Conservation (phyloP, 2,797 vertebrate species). For the Hemitrygon akajei region DNA sequence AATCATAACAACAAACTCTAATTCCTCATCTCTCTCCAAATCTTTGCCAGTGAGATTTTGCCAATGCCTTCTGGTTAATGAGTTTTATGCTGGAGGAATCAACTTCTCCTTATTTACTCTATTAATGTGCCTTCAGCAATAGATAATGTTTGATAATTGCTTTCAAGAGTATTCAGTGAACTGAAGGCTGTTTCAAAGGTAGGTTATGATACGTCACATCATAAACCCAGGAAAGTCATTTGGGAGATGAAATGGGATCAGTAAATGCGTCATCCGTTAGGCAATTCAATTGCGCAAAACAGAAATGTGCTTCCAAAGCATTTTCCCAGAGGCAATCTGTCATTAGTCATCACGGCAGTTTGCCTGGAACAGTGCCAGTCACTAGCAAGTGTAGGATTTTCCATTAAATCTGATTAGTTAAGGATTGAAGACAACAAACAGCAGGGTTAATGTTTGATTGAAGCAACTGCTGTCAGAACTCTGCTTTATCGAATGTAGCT, state of each 20-base stretch:
- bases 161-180: not conserved
- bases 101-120: not conserved
- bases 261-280: not conserved
- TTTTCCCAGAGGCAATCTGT: not conserved
- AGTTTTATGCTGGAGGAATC: not conserved
- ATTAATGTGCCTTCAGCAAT: not conserved
- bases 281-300: not conserved
- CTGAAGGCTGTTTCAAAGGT: not conserved
- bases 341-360: not conserved
- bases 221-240: conserved; percentile 6
- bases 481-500: not conserved
- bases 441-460: not conserved
- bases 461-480: not conserved
- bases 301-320: not conserved
- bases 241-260: conserved; percentile 4
- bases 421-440: not conserved
- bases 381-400: not conserved
- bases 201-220: not conserved
- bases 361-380: not conserved
- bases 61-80: not conserved
- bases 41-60: not conserved
- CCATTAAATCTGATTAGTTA: not conserved
- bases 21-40: not conserved
- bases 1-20: not conserved
- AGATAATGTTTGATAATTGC: not conserved